Conservation (phyloP, 2,797 vertebrate genomes). For the Clamator glandarius region DNA sequence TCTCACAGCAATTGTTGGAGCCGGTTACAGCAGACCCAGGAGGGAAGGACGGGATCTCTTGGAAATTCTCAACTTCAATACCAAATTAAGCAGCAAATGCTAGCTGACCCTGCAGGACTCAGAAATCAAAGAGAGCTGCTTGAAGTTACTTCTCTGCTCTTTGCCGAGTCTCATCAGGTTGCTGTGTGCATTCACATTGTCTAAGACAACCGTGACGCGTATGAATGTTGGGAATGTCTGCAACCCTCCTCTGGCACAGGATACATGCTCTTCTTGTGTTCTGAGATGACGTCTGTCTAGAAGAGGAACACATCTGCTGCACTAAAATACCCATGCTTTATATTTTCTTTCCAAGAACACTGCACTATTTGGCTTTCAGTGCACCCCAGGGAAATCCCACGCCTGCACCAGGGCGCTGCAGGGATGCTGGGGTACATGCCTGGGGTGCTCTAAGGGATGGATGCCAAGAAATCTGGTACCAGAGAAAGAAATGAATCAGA, state of each 20-base stretch:
- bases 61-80: not conserved
- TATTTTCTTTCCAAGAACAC: too few species aligned
- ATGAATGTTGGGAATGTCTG: not conserved
- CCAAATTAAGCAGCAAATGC: not conserved
- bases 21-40: not conserved
- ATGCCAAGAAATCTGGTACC: too few species aligned
- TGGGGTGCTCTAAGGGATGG: not conserved
- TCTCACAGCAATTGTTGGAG: not conserved
- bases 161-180: not conserved
- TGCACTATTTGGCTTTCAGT: too few species aligned
- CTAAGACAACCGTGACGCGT: not conserved
- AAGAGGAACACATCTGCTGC: not conserved
- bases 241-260: not conserved
- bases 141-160: not conserved
- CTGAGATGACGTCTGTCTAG: not conserved
- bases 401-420: accelerated
- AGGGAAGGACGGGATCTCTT: not conserved
- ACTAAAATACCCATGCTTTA: not conserved
- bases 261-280: not conserved
- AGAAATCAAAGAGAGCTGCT: not conserved
- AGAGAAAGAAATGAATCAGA: too few species aligned
- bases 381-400: not conserved
- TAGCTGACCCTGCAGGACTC: not conserved
- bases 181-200: accelerated
- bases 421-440: accelerated